Base-by-base conservation (phyloP, 2,113 vertebrate species). In the Leptodactylus fuscus region DNA sequence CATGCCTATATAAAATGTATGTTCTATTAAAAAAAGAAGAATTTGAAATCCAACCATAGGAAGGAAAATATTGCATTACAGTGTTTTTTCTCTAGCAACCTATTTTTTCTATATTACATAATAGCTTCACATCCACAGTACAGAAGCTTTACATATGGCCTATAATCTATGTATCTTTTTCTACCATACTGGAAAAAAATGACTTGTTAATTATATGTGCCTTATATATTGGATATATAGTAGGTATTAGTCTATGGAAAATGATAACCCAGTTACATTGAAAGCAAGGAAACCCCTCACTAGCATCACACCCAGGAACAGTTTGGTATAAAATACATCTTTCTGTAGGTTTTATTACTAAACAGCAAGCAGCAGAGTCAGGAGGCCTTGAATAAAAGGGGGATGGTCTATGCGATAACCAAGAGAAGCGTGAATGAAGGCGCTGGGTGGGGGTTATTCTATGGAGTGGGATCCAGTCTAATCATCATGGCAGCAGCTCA, bases 231-330 rank as follows among this genome's bases (percentile, higher is more conserved):
- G 41, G 11, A 27, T 16, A 81, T 48, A 29, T 65, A 3, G 0
- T 87, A 82, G 88, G 85, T 88, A 58, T 13, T 58, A 1, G 18
- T 81, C 27, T 67, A 75, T 24, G 82, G 60, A 79, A 62, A 82
- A 46, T 76, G 0, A 85, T 2, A 0, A 88, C 77, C 70, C 84
- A 18, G 0, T 71, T 87, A 85, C 76, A 83, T 75, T 48, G 78
- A 55, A 24, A 65, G 81, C 38, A n/a, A 34, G 51, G 22, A 9
- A 9, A 41, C 75, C 15, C 38, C 70, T 69, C 53, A 0, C 48
- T 41, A 53, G 82, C 18, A 67, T 38, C 1, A 0, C 29, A 60
- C 75, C 1, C 16, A 0, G 62, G 41, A 90, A 82, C 73, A 74
- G 62, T 55, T 36, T 1, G 0, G 0, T 85, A 49, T 1, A 81